Base-by-base conservation (phyloP, 2,888 invertebrate species). In the Callyntrura sp. region DNA sequence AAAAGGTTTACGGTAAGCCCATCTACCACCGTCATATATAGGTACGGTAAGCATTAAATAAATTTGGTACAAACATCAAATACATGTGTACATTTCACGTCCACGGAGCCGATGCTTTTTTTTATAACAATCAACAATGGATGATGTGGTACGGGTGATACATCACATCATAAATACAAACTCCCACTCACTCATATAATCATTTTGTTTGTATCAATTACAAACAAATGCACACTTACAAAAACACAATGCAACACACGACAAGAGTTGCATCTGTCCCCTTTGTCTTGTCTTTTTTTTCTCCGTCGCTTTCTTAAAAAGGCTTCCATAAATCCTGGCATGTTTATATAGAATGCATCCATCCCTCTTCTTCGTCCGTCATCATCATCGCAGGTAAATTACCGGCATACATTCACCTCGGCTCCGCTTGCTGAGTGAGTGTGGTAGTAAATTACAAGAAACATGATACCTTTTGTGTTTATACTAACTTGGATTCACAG, bases 351-450 rank as follows among this genome's bases (percentile, higher is more conserved):
- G 81, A 81, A 84, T 79, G 57, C 68, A 86, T 65, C 48, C n/a
- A n/a, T n/a, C n/a, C 55, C 12, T n/a, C n/a, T n/a, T n/a, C n/a
- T n/a, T 73, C 73, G 51, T 70, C 60, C 65, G 35, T 35, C 28
- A 81, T 57, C 79, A 79, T 62, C 82, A 83, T 85, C 60, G n/a
- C 76, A 89, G 88, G 88, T 84, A 89, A 83, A 73, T 88, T 88
- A 88, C 45, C 88, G 82, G 82, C 51, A 68, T 73, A 25, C 25
- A 62, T 68, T 62, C 25, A 12, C 9, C 25, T n/a, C n/a, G n/a
- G n/a, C n/a, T n/a, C n/a, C n/a, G n/a, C n/a, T n/a, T n/a, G n/a
- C n/a, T n/a, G 11, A 60, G 57, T 68, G 5, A 11, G 11, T 12
- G 12, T 70, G n/a, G 68, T 68, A 28, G 28, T 35, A 68, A 68